phyloP scores from a whole-genome alignment of 2,113 vertebrate genomes.

The Prunella fulvescens region DNA sequence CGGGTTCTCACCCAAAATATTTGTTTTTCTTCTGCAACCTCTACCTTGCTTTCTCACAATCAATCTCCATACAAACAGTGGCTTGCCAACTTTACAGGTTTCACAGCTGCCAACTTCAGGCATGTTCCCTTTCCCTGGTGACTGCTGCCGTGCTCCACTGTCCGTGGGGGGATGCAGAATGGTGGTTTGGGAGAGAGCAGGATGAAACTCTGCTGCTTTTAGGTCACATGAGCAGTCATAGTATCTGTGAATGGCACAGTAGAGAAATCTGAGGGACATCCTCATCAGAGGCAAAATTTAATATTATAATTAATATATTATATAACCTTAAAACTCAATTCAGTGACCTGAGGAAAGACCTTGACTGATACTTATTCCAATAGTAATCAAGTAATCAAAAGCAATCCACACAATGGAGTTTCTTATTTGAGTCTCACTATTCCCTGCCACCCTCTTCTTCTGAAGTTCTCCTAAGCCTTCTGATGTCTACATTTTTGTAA shows the following conservation, averaged over 20 bases:
- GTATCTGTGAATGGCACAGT: background rate
- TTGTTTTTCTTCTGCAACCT: background rate
- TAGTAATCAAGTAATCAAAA: background rate
- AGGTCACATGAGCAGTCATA: background rate
- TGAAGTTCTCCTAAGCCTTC: no score
- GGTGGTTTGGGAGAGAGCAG: background rate
- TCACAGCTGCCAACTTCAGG: background rate
- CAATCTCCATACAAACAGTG: background rate
- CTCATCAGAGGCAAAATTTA: background rate
- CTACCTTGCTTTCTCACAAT: background rate
- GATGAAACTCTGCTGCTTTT: background rate
- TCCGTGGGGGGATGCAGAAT: background rate
- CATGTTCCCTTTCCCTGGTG: background rate
- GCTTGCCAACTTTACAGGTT: background rate
- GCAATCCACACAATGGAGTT: background rate
- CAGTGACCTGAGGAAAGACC: background rate
- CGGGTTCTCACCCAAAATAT: background rate
- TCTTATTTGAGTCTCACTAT: background rate
- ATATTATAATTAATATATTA: background rate
- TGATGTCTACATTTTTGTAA: no score
- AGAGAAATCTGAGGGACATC: background rate
- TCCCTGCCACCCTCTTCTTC: background rate
- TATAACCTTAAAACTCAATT: background rate
- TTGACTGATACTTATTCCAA: background rate
- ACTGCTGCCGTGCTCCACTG: background rate